Evolutionary conservation across 1,140 invertebrate genomes (phyloP), one percentile per base, ranked within the genome.

Genomic region (Daktulosphaira vitifoliae): DNA sequence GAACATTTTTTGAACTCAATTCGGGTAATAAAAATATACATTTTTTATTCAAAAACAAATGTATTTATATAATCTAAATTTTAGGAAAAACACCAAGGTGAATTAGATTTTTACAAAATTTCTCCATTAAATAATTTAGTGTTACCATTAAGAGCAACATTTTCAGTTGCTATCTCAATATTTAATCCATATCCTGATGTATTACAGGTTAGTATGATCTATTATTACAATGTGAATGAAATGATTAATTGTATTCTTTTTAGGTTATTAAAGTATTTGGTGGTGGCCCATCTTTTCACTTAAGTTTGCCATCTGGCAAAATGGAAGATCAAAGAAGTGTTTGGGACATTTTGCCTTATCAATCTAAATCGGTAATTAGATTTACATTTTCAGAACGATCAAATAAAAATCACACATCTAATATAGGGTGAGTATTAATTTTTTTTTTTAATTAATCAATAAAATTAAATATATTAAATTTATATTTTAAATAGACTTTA

Each of bases 281-380:
- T 46, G 56, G 56, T 20, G 56, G 56, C 26, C 56, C 56, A 3
- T 38, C 39, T 4, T 62, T 62, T 62, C 39, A 46, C 1, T 15
- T 62, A 48, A 62, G 42, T 20, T 13, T 62, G 29, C 39, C 42
- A 33, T 62, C 56, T 33, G 56, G 39, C 15, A 39, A 62, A 48
- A 62, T 62, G 56, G 56, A 62, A 62, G 56, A 62, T 13, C 56
- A 62, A 62, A 62, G 56, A 62, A 62, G 29, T 48, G 56, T 62
- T 48, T 62, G 56, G 56, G 56, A 62, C 16, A 62, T 62, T 48
- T 46, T 62, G 56, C 56, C 56, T 46, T 62, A 46, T 22, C 56
- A 62, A 48, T 46, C 39, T 29, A 62, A 62, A 48, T 39, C 56
- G 26, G 26, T 62, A 3, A 62, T 62, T 48, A 16, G 42, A 46